Percentiles rank a stretch among this genome's conserved stretches.
These are phyloP conservation scores for Gadus macrocephalus DNA, from an alignment of 2,113 vertebrate genomes.

Conservation along the genomic window DNA sequence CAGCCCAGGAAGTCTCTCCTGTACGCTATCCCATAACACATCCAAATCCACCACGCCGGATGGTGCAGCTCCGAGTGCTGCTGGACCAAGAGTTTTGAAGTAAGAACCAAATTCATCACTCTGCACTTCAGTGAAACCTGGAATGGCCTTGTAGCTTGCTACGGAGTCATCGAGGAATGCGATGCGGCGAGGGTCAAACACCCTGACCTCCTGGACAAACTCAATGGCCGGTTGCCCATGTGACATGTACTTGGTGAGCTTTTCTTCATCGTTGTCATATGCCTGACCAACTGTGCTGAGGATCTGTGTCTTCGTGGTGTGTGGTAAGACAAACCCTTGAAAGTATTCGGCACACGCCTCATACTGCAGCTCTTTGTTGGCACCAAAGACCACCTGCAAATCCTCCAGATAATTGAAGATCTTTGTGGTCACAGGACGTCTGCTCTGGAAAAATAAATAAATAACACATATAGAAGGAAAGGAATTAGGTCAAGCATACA, in stretches of 20 bases:
- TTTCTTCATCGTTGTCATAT: too few relatives aligned
- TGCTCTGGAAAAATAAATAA: too few relatives aligned
- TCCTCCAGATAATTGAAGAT: not conserved
- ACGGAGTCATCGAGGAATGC: too few relatives aligned
- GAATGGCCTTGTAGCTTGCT: too few relatives aligned
- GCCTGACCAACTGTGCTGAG: too few relatives aligned
- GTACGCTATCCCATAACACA: not conserved
- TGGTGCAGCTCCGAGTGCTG: conserved; percentile 11
- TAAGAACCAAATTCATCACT: not conserved
- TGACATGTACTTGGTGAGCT: too few relatives aligned
- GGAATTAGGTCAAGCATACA: too few relatives aligned
- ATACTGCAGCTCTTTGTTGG: conserved; percentile 14
- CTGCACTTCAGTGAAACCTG: too few relatives aligned
- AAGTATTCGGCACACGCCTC: conserved; percentile 14
- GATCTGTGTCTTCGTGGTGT: conserved; percentile 5
- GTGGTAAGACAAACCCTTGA: conserved; percentile 20
- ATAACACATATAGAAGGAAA: too few relatives aligned
- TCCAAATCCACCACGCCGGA: conserved; percentile 1
- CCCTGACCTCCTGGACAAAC: not conserved
- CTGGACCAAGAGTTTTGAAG: conserved; percentile 21
- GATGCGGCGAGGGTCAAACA: conserved; percentile 4
- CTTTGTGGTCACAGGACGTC: not conserved
- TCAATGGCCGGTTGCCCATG: not conserved
- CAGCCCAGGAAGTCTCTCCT: not conserved
- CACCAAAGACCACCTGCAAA: too few relatives aligned